Conservation (phyloP, 2,888 invertebrate genomes). For the Lasioglossum morio region DNA sequence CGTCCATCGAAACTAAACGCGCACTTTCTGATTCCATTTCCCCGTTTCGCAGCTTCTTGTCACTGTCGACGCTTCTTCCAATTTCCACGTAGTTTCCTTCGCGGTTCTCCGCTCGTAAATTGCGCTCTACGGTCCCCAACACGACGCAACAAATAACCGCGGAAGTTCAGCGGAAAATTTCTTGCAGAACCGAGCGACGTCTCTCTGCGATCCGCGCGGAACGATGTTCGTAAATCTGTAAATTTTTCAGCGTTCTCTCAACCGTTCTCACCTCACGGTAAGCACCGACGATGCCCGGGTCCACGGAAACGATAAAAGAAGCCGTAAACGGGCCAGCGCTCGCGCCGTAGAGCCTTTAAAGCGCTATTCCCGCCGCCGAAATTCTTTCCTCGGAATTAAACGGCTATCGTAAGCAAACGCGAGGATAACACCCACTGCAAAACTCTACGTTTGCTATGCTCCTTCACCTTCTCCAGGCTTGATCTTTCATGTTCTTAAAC, state of each 20-base stretch:
- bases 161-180: background rate
- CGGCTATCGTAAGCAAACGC: slow-evolving; percentile 24
- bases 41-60: slow-evolving; percentile 6
- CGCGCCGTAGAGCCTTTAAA: slow-evolving; percentile 22
- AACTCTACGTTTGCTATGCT: background rate
- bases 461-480: background rate
- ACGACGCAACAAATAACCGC: slow-evolving; percentile 1
- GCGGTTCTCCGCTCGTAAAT: slow-evolving; percentile 6
- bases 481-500: background rate
- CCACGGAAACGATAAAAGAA: slow-evolving; percentile 1
- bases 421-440: background rate
- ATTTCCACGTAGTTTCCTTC: background rate
- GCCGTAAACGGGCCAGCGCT: background rate
- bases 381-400: slow-evolving; percentile 19
- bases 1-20: background rate
- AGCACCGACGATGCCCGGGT: background rate
- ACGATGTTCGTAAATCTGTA: slow-evolving; percentile 5
- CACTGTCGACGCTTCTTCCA: background rate
- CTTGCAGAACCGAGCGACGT: slow-evolving; percentile 1
- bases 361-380: background rate
- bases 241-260: slow-evolving; percentile 10
- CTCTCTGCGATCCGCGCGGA: background rate
- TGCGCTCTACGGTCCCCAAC: background rate
- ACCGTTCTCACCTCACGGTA: background rate
- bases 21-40: slow-evolving; percentile 39